A percentile compares a stretch with the other conserved stretches of the same genome.
Evolutionary conservation across 2,113 vertebrate genomes (phyloP).

Genomic region (Pseudorectes ferrugineus): DNA sequence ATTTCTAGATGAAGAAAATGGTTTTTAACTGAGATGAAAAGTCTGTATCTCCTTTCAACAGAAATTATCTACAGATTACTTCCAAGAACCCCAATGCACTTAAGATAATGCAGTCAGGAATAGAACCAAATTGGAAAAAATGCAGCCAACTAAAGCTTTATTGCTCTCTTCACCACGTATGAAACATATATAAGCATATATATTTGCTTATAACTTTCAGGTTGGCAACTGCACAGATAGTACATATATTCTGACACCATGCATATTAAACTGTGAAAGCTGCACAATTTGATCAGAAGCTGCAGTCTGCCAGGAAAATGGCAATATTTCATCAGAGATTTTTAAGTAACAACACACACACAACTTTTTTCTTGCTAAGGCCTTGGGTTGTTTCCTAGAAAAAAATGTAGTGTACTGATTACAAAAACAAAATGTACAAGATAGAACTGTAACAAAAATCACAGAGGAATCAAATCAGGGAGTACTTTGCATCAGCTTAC

Average conservation of each 20-base stretch:
- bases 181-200: neutral
- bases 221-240: neutral
- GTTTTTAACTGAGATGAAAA: neutral
- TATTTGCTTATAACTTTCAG: neutral
- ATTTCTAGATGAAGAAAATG: neutral
- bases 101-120: neutral
- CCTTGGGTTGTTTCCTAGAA: neutral
- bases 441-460: neutral
- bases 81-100: neutral
- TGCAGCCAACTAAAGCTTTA: neutral
- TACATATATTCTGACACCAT: neutral
- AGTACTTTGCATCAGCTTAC: neutral
- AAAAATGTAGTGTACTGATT: neutral
- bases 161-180: neutral
- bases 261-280: neutral
- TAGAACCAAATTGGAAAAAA: neutral
- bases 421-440: neutral
- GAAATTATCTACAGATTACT: neutral
- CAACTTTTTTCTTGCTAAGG: neutral
- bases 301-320: neutral
- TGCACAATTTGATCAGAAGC: neutral
- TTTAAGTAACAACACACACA: neutral
- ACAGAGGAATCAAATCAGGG: neutral
- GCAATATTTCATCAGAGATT: neutral
- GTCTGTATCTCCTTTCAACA: neutral